Base-by-base conservation (phyloP, 2,888 invertebrate species). In the Crematogaster levior region DNA sequence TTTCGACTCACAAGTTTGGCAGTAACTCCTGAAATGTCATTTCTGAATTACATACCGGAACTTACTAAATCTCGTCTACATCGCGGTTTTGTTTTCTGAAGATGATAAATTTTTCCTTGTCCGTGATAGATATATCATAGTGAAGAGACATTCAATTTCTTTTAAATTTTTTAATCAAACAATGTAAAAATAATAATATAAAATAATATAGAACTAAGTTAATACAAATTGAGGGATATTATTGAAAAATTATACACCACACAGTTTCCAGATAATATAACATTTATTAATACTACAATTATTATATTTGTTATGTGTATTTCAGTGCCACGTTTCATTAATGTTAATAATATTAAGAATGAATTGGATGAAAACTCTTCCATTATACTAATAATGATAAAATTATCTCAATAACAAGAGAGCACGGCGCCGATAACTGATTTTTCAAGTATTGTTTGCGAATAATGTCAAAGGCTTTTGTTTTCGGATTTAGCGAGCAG, bases 61-160 rank as follows among this genome's bases (percentile, higher is more conserved):
- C 30, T 68, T 58, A 56, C 24, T 79, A 46, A 34, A 68, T 68
- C 77, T 30, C 43, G 21, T 46, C 56, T 48, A 79, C 56, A 79
- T 77, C 77, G 77, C 53, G 30, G 18, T 56, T n/a, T n/a, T n/a
- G 56, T 77, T 68, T 77, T 77, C 68, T 30, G 56, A 56, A 30
- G 18, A 77, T 27, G 53, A 77, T 68, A 30, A 68, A 77, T 77
- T 53, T 68, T 43, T 18, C 4, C 65, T 51, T 9, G 10, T 30
- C n/a, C 3, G 10, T 18, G 53, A 74, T 12, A 48, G 60, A 60
- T 24, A 12, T 61, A 30, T 51, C 30, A 27, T 43, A 53, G 21
- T 6, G 43, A 21, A 24, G 5, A 37, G 12, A 24, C 9, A 21
- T n/a, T 0, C 15, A 21, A 68, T 77, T 51, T 24, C 24, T 18